phyloP scores from a whole-genome alignment of 2,888 invertebrate species.

The Brenthis hecate region DNA sequence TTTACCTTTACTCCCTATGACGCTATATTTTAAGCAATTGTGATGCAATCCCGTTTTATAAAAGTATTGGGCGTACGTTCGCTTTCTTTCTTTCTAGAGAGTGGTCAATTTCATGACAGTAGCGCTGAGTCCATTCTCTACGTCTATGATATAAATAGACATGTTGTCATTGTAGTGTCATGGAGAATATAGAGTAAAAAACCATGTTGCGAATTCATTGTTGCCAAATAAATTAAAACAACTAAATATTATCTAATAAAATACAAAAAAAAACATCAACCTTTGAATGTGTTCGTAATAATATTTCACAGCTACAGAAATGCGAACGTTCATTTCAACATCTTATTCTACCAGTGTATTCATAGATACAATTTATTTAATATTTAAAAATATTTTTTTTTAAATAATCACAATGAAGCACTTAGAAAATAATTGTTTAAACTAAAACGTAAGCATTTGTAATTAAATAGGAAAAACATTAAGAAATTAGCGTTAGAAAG shows the following conservation, averaged over 20 bases:
- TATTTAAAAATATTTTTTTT: constrained; percentile 8
- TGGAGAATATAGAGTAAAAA: no score
- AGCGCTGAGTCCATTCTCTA: no score
- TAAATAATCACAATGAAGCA: constrained; percentile 27
- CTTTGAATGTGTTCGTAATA: not conserved
- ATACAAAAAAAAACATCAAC: constrained; percentile 3
- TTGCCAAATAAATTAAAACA: not conserved
- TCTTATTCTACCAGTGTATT: constrained; percentile 7
- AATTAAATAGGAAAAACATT: no score
- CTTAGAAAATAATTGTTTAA: constrained; percentile 13
- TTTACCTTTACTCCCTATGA: constrained; percentile 5
- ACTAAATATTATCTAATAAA: constrained; percentile 5
- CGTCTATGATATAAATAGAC: no score
- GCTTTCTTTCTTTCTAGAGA: no score
- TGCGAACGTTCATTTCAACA: constrained; percentile 12
- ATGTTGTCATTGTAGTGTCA: no score
- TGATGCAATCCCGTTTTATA: no score
- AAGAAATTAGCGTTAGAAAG: no score
- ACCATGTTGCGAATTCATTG: not conserved
- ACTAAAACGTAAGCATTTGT: constrained; percentile 4
- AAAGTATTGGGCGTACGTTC: no score
- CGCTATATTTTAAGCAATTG: not conserved
- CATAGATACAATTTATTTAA: not conserved
- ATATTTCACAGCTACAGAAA: constrained; percentile 14
- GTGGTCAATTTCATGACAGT: no score